Evolutionary conservation across 2,113 vertebrate genomes (phyloP), one percentile per base, ranked within the genome.

Genomic region (Grallaria varia): DNA sequence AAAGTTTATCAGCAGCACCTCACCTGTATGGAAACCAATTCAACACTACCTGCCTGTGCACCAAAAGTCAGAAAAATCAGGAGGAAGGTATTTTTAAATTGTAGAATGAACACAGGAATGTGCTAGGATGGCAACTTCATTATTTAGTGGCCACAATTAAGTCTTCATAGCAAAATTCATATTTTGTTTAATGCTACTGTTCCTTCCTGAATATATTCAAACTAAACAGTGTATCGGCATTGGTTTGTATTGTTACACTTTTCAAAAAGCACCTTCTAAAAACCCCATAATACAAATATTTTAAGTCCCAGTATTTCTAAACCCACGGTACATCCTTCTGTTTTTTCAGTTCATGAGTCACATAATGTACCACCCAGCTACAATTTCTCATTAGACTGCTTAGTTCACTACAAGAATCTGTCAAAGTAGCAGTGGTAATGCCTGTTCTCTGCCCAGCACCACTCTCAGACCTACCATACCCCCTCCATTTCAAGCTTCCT

Each of bases 301-400:
- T 91, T 53, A 75, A 80, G 25, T 71, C 24, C 30, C 13, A 68
- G 1, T 73, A 85, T 91, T 90, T 91, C 84, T 58, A 76, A 52
- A 78, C 15, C 78, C 87, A 85, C 8, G 1, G 58, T 11, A 87
- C 19, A 31, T 67, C 83, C 79, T 91, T 76, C 87, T 94, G 27
- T 42, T 86, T 96, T 95, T 80, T 66, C 79, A 90, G 87, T 74
- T 90, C 82, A 78, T 60, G 47, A 96, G 82, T 71, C 64, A 81
- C 1, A 6, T 83, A 96, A 95, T 78, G 68, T 92, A 68, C 72
- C 80, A 96, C 62, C 50, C 79, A 86, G 71, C 53, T 91, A 15
- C 47, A 88, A 88, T 96, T 94, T 88, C 82, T 93, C 85, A 42
- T 27, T 50, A 73, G 82, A 90, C 45, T 83, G 55, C 40, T 74